These are phyloP conservation scores for Acleris sparsana DNA, from an alignment of 2,888 invertebrate genomes.

Conservation along the genomic window DNA sequence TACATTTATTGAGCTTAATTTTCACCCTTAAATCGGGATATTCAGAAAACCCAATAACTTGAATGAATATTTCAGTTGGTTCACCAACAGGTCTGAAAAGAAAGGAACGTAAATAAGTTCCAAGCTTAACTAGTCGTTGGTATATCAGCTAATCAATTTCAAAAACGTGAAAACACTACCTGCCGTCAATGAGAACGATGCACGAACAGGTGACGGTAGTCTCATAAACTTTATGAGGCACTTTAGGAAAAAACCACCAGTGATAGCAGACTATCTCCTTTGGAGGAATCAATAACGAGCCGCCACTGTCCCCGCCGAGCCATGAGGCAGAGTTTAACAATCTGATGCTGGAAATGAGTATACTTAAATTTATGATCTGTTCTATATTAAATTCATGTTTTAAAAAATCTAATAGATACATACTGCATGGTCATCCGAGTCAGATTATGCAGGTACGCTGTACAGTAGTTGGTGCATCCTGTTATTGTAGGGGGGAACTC, in stretches of 20 bases:
- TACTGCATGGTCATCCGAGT: conserved; percentile 78
- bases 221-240: conserved; percentile 63
- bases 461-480: conserved; percentile 71
- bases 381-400: too few relatives aligned
- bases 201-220: conserved; percentile 71
- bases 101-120: background rate
- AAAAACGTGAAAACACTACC: conserved; percentile 47
- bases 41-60: conserved; percentile 73
- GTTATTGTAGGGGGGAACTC: conserved; percentile 77
- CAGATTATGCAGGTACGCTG: conserved; percentile 70
- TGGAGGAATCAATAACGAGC: conserved; percentile 65
- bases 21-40: conserved; percentile 68
- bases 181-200: conserved; percentile 67
- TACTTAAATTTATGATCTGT: background rate
- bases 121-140: background rate
- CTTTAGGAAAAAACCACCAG: conserved; percentile 77
- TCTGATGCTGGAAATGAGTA: conserved; percentile 60
- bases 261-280: conserved; percentile 68
- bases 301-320: conserved; percentile 70
- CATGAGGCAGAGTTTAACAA: conserved; percentile 64
- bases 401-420: conserved; percentile 35
- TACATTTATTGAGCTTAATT: background rate
- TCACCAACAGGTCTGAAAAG: conserved; percentile 70
- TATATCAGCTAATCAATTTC: background rate
- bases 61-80: conserved; percentile 66